These are phyloP conservation scores for Drosophila mayri DNA, from an alignment of 1,140 invertebrate species.

Conservation along the genomic window DNA sequence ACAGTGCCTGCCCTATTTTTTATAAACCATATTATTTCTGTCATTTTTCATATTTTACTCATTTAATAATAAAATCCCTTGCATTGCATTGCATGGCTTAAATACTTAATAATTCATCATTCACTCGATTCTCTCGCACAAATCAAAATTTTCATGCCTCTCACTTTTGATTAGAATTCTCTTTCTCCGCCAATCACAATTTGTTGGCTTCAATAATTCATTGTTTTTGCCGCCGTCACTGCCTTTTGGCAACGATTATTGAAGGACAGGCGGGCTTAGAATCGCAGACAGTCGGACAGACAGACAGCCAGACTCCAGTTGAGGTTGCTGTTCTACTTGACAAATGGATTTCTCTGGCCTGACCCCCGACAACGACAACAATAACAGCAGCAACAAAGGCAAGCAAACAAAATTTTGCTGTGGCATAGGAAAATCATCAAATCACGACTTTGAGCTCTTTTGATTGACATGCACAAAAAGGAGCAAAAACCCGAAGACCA, in stretches of 20 bases:
- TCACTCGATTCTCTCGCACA: slow-evolving; percentile 9
- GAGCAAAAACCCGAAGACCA: slow-evolving; percentile 42
- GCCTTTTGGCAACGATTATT: slow-evolving; percentile 52
- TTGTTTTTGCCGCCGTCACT: slow-evolving; percentile 46
- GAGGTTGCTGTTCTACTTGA: slow-evolving; percentile 64
- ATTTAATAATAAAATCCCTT: not conserved
- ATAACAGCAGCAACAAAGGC: slow-evolving; percentile 22
- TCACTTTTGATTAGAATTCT: slow-evolving; percentile 51
- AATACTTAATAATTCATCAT: slow-evolving; percentile 31
- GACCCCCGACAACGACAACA: slow-evolving; percentile 20
- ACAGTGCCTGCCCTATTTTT: too few relatives aligned
- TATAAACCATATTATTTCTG: not conserved
- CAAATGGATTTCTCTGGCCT: slow-evolving; percentile 69
- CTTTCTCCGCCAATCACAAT: slow-evolving; percentile 46
- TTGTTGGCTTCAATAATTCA: slow-evolving; percentile 51
- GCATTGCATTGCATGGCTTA: not conserved
- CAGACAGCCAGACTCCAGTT: slow-evolving; percentile 46
- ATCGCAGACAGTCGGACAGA: slow-evolving; percentile 20
- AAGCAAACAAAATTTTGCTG: slow-evolving; percentile 25
- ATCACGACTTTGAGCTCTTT: slow-evolving; percentile 77
- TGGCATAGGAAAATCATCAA: slow-evolving; percentile 75
- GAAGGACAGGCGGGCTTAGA: slow-evolving; percentile 53
- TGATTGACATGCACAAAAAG: slow-evolving; percentile 76
- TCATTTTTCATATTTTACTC: not conserved
- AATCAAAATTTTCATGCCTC: slow-evolving; percentile 40